A percentile compares a stretch with the other conserved stretches of the same genome.
Evolutionary conservation across 2,888 invertebrate species (phyloP).

Genomic region (Pammene aurita): DNA sequence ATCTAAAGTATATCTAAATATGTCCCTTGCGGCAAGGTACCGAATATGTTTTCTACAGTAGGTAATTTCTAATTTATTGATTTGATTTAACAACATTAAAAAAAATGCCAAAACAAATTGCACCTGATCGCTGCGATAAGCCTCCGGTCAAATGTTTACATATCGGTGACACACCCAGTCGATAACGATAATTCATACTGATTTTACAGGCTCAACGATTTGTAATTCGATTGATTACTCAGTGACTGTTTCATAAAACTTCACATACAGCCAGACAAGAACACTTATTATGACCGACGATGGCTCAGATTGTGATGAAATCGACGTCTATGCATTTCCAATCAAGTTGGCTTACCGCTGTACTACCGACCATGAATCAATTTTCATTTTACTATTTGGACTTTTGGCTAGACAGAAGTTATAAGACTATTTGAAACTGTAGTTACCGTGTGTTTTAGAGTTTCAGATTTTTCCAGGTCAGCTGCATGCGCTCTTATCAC

Average conservation of each 20-base stretch:
- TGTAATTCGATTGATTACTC: not conserved
- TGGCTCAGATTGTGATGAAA: not conserved
- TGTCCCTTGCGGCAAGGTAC: no score
- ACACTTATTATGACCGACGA: not conserved
- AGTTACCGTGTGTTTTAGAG: no score
- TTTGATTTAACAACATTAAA: not conserved
- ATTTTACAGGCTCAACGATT: not conserved
- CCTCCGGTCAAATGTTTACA: conserved; percentile 3
- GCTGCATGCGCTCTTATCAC: no score
- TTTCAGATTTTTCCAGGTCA: no score
- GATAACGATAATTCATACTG: conserved; percentile 12
- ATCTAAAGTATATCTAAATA: no score
- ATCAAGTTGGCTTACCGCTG: conserved; percentile 2
- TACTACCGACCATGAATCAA: not conserved
- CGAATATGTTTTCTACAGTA: no score
- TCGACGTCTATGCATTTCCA: not conserved
- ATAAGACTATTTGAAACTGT: no score
- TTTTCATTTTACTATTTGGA: not conserved
- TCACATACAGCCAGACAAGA: not conserved
- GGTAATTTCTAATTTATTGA: no score
- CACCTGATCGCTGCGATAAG: not conserved
- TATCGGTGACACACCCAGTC: conserved; percentile 10
- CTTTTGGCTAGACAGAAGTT: no score
- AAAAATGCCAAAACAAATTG: conserved; percentile 1
- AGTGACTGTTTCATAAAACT: not conserved